A percentile compares a stretch with the other conserved stretches of the same genome.
Conservation (phyloP, 1,140 invertebrate genomes). For the Drosophila lacteicornis region DNA sequence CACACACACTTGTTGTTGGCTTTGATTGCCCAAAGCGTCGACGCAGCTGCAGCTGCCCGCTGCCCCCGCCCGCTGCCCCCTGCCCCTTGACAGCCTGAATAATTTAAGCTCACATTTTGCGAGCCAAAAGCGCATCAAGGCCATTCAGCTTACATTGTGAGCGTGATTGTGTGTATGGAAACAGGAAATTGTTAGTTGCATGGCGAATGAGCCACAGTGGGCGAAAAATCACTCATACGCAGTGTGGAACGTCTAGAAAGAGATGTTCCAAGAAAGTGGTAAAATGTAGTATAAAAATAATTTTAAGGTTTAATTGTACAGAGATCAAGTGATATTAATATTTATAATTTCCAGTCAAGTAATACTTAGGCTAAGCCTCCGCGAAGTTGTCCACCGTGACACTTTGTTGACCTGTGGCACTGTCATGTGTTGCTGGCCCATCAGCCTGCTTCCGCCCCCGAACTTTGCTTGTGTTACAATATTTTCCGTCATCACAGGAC, state of each 20-base stretch:
- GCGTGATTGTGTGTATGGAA: slow-evolving; percentile 36
- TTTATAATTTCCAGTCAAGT: too few relatives aligned
- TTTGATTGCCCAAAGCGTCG: slow-evolving; percentile 64
- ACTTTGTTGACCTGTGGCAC: slow-evolving; percentile 49
- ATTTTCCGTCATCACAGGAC: slow-evolving; percentile 49
- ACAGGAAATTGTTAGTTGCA: slow-evolving; percentile 59
- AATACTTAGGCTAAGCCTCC: neutral
- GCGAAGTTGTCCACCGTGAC: slow-evolving; percentile 37
- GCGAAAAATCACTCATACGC: slow-evolving; percentile 8
- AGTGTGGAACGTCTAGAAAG: neutral
- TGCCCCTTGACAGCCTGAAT: slow-evolving; percentile 59
- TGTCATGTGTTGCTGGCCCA: slow-evolving; percentile 32
- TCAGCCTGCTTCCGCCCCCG: slow-evolving; percentile 7
- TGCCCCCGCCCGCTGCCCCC: slow-evolving; percentile 31
- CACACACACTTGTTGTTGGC: slow-evolving; percentile 58
- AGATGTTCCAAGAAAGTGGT: too few relatives aligned
- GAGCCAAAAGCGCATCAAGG: slow-evolving; percentile 63
- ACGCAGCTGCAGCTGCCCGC: slow-evolving; percentile 30
- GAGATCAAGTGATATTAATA: neutral
- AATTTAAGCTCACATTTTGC: slow-evolving; percentile 72
- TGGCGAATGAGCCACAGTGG: slow-evolving; percentile 37
- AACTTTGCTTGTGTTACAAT: slow-evolving; percentile 49
- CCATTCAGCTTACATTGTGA: slow-evolving; percentile 38
- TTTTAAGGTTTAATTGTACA: neutral
- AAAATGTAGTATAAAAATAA: too few relatives aligned